These are phyloP conservation scores for Marasmarcha lunaedactyla DNA, from an alignment of 2,888 invertebrate genomes.

Conservation along the genomic window DNA sequence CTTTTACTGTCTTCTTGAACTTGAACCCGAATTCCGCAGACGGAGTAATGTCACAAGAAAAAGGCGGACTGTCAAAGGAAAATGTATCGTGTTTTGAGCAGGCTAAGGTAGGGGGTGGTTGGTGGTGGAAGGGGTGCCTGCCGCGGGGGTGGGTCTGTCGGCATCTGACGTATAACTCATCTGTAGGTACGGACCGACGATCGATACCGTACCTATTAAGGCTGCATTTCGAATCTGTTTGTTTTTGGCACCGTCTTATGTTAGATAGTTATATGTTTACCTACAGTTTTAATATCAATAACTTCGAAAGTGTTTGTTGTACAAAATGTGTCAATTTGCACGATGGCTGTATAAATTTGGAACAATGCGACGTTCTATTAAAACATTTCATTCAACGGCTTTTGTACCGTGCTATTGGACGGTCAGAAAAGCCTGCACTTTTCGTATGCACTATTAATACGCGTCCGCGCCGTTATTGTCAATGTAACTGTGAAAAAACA, in stretches of 20 bases:
- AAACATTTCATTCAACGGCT: too few relatives aligned
- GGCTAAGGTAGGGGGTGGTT: constrained; percentile 22
- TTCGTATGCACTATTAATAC: not conserved
- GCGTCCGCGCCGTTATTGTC: constrained; percentile 1
- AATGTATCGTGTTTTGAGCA: constrained; percentile 30
- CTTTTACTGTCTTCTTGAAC: constrained; percentile 56
- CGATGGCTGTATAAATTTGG: too few relatives aligned
- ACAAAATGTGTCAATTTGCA: too few relatives aligned
- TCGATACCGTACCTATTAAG: constrained; percentile 51
- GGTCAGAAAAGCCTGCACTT: not conserved
- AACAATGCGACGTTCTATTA: too few relatives aligned
- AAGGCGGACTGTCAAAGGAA: constrained; percentile 31
- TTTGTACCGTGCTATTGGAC: too few relatives aligned
- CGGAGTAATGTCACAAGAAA: constrained; percentile 56
- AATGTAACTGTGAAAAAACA: constrained; percentile 1
- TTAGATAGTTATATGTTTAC: too few relatives aligned
- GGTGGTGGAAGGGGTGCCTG: constrained; percentile 34
- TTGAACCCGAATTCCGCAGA: constrained; percentile 41
- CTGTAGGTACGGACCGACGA: constrained; percentile 48
- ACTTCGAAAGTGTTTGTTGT: too few relatives aligned
- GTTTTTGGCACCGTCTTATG: constrained; percentile 26
- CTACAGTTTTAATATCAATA: too few relatives aligned
- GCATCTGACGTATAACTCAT: constrained; percentile 53
- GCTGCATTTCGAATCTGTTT: constrained; percentile 27
- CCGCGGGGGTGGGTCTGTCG: constrained; percentile 31